Conservation (phyloP, 2,888 invertebrate genomes). For the Anticlea derivata region DNA sequence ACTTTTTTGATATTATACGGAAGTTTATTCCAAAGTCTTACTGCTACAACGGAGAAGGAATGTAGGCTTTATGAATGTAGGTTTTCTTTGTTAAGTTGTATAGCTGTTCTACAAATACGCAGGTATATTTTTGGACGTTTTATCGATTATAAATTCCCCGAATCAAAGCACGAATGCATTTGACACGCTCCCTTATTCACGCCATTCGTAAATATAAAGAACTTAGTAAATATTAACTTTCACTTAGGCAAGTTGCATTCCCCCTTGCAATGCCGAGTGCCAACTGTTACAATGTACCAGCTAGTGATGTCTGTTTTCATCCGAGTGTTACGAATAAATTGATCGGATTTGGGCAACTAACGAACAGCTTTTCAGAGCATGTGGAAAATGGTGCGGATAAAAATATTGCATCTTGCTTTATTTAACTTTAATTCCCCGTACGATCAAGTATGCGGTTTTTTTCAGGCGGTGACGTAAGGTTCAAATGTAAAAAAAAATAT, state of each 20-base stretch:
- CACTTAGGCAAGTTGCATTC: slow-evolving; percentile 50
- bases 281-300: slow-evolving; percentile 36
- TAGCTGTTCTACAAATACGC: background rate
- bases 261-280: slow-evolving; percentile 35
- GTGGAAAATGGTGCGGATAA: too few relatives aligned
- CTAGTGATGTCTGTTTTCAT: slow-evolving; percentile 26
- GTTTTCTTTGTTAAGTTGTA: slow-evolving; percentile 5
- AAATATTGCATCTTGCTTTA: too few relatives aligned
- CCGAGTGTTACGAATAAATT: background rate
- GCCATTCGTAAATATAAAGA: slow-evolving; percentile 41
- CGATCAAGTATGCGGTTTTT: too few relatives aligned
- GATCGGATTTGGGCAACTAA: too few relatives aligned
- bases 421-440: too few relatives aligned
- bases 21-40: too few relatives aligned
- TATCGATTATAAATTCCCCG: background rate
- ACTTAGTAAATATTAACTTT: slow-evolving; percentile 63
- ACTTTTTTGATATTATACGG: too few relatives aligned
- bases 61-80: too few relatives aligned
- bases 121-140: background rate
- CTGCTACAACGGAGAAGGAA: too few relatives aligned
- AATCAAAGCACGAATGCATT: slow-evolving; percentile 31
- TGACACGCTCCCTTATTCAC: slow-evolving; percentile 41
- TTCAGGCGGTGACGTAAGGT: too few relatives aligned
- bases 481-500: too few relatives aligned
- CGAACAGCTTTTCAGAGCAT: too few relatives aligned